Evolutionary conservation across 1,140 invertebrate species (phyloP), one percentile per base, ranked within the genome.

Genomic region (Brachionus angularis): DNA sequence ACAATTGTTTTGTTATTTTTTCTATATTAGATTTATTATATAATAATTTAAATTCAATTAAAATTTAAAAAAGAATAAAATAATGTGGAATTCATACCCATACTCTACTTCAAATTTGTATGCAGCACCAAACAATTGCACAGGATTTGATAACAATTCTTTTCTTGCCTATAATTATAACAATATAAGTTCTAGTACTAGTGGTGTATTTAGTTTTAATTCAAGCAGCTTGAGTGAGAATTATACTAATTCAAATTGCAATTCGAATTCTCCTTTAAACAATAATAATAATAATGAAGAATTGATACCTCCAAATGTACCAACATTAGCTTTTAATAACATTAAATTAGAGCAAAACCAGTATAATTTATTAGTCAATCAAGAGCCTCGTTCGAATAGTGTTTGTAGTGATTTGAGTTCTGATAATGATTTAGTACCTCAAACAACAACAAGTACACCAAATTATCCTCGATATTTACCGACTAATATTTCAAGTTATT

Each of bases 401-500:
- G 53, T 58, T 16, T 58, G 53, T 36, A 58, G 53, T n/a, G 53
- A 58, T 39, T 5, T 58, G 0, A 34, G 53, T 3, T 58, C 53
- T 2, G 53, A 58, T 7, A 58, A 58, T 39, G 53, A 58, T 5
- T 58, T 34, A n/a, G 25, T 39, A 25, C 36, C 8, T 5, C 53
- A 58, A 39, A 34, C 53, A 5, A n/a, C n/a, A n/a, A 58, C 53
- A 14, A 58, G 53, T 39, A 58, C 53, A 1, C 53, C 53, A 0
- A 58, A 16, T 27, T 58, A 50, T 31, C 62, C 34, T 10, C 62
- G 62, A 5, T 67, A 46, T 47, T 12, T 67, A 21, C 62, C 62
- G 29, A 67, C 62, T 3, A 67, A 46, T 10, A 16, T 16, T 42
- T 10, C 39, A 42, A 42, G n/a, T 23, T 39, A 39, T 7, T 39